Evolutionary conservation across 2,888 invertebrate species (phyloP).

Genomic region (Chrysomela aeneicollis): DNA sequence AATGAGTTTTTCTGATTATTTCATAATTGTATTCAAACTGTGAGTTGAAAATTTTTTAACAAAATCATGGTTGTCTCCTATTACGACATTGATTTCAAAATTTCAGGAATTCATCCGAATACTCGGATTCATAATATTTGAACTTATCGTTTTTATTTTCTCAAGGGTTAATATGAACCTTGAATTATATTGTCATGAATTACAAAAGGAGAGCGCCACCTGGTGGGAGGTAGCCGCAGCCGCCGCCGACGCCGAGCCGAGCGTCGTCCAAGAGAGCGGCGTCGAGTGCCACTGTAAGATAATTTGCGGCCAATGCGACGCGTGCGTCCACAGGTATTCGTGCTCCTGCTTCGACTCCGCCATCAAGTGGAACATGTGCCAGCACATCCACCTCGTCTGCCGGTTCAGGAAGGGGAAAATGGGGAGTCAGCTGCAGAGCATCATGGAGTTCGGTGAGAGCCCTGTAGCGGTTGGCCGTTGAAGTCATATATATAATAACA

Average conservation of each 20-base stretch:
- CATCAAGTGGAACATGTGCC: conserved; percentile 32
- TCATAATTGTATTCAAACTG: no score
- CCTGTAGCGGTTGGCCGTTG: no score
- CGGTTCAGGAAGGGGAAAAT: conserved; percentile 5
- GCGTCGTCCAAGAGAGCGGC: not conserved
- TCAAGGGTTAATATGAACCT: no score
- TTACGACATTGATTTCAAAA: no score
- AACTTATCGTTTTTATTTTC: no score
- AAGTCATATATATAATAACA: no score
- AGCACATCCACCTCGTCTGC: conserved; percentile 30
- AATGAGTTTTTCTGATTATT: no score
- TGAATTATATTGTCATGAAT: no score
- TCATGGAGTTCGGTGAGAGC: not conserved
- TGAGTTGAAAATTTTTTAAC: no score
- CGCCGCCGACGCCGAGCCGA: not conserved
- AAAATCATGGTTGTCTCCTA: no score
- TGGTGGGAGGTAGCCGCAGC: conserved; percentile 1
- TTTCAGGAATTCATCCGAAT: no score
- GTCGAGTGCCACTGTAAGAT: not conserved
- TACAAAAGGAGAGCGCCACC: not conserved
- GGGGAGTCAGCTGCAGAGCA: not conserved
- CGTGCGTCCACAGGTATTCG: conserved; percentile 29
- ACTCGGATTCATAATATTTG: no score
- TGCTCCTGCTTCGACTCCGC: conserved; percentile 36
- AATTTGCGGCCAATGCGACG: not conserved